phyloP scores from a whole-genome alignment of 1,140 invertebrate genomes.

The Euura lappo region DNA sequence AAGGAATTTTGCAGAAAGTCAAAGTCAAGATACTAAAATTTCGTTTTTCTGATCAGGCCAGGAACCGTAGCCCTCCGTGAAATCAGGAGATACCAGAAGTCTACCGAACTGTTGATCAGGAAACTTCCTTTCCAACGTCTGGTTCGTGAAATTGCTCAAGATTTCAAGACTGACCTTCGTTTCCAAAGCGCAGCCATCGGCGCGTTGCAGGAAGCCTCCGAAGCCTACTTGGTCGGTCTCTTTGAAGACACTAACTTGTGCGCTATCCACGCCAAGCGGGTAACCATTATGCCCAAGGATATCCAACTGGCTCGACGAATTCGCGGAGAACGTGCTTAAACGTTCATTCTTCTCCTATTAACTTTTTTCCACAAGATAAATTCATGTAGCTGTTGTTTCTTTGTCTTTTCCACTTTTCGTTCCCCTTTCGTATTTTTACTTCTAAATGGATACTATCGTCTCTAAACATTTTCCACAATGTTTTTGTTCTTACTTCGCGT shows the following conservation, averaged over 20 bases:
- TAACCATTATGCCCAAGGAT: too few species aligned
- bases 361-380: too few species aligned
- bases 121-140: slow-evolving; percentile 87
- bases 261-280: too few species aligned
- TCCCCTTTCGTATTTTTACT: too few species aligned
- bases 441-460: too few species aligned
- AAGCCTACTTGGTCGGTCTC: slow-evolving; percentile 86
- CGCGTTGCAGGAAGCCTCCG: slow-evolving; percentile 80
- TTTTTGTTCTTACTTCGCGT: too few species aligned
- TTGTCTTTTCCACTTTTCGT: too few species aligned
- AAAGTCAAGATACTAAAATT: slow-evolving; percentile 32
- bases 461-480: too few species aligned
- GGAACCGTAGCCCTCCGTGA: slow-evolving; percentile 86
- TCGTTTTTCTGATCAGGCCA: slow-evolving; percentile 61
- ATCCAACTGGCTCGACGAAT: too few species aligned
- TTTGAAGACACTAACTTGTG: slow-evolving; percentile 41
- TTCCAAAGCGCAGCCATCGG: slow-evolving; percentile 84
- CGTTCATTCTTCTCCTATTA: too few species aligned
- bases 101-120: slow-evolving; percentile 83
- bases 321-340: too few species aligned
- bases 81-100: slow-evolving; percentile 81
- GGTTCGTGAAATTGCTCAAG: slow-evolving; percentile 86
- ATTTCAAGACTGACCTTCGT: slow-evolving; percentile 52
- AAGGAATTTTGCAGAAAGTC: slow-evolving; percentile 8
- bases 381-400: too few species aligned